Evolutionary conservation across 2,797 vertebrate species (phyloP).

Genomic region (Limnodromus scolopaceus): DNA sequence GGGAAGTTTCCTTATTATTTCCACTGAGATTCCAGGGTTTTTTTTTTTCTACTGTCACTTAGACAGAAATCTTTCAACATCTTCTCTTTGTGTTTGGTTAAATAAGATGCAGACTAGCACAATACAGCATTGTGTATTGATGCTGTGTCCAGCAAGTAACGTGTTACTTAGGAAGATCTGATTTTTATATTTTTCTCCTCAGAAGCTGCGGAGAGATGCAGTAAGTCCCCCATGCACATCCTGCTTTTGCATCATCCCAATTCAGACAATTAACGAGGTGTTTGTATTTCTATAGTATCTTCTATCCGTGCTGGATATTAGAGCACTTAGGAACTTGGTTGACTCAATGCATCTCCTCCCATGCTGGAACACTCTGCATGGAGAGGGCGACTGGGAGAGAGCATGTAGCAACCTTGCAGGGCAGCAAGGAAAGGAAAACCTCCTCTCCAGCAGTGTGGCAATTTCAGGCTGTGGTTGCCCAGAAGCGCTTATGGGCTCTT

Average conservation of each 20-base stretch:
- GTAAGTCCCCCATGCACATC: background rate
- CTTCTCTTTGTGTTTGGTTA: background rate
- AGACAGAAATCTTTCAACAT: background rate
- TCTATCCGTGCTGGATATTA: background rate
- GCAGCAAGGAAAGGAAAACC: background rate
- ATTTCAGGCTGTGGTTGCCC: background rate
- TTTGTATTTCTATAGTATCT: background rate
- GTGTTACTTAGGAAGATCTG: background rate
- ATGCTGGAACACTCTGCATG: background rate
- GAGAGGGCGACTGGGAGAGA: background rate
- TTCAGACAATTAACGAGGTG: background rate
- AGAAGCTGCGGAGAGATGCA: background rate
- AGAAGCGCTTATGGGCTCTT: background rate
- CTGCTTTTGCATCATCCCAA: background rate
- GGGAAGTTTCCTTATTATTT: background rate
- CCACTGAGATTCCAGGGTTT: background rate
- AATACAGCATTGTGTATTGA: background rate
- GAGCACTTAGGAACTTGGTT: background rate
- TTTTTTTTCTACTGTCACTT: background rate
- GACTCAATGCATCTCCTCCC: fast-evolving
- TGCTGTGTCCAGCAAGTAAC: background rate
- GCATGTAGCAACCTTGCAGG: background rate
- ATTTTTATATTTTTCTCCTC: background rate
- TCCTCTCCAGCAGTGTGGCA: background rate
- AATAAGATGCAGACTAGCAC: background rate